A percentile compares a stretch with the other conserved stretches of the same genome.
phyloP scores from a whole-genome alignment of 2,888 invertebrate species.

The Trissoscelio sp. region DNA sequence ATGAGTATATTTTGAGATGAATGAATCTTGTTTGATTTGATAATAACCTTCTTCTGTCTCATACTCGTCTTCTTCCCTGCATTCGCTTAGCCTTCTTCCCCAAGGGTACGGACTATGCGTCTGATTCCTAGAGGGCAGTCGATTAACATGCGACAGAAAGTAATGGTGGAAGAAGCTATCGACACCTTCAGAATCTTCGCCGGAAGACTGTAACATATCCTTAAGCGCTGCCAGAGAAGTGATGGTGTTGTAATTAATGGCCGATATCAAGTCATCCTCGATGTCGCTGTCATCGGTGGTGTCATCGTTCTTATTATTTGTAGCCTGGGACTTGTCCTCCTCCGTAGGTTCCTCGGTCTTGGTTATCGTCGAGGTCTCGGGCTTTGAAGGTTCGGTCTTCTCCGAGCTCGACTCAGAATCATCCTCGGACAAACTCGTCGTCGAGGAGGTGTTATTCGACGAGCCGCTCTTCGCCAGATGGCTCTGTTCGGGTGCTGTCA shows the following conservation, averaged over 20 bases:
- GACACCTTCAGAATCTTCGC: slow-evolving; percentile 84
- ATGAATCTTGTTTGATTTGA: no score
- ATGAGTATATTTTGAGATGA: no score
- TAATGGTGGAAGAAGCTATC: slow-evolving; percentile 89
- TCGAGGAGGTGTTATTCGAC: slow-evolving; percentile 72
- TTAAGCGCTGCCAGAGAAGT: slow-evolving; percentile 88
- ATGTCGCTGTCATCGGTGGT: slow-evolving; percentile 86
- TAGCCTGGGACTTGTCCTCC: slow-evolving; percentile 26
- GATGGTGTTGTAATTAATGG: slow-evolving; percentile 89
- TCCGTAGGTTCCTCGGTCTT: slow-evolving; percentile 29
- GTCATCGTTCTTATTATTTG: slow-evolving; percentile 76
- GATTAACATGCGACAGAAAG: slow-evolving; percentile 89
- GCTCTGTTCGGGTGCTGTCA: slow-evolving; percentile 69
- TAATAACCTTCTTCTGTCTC: slow-evolving; percentile 85
- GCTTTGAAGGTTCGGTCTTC: slow-evolving; percentile 78
- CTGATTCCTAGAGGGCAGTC: slow-evolving; percentile 87
- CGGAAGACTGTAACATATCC: slow-evolving; percentile 87
- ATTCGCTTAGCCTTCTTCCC: slow-evolving; percentile 89
- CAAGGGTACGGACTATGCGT: slow-evolving; percentile 83
- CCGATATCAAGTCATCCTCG: slow-evolving; percentile 87
- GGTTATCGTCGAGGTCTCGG: slow-evolving; percentile 49
- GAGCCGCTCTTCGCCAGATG: slow-evolving; percentile 65
- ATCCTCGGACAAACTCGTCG: slow-evolving; percentile 80
- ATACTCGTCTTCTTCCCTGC: slow-evolving; percentile 93
- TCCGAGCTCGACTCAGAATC: slow-evolving; percentile 81